Evolutionary conservation across 2,113 vertebrate species (phyloP).

Genomic region (Antidorcas marsupialis): DNA sequence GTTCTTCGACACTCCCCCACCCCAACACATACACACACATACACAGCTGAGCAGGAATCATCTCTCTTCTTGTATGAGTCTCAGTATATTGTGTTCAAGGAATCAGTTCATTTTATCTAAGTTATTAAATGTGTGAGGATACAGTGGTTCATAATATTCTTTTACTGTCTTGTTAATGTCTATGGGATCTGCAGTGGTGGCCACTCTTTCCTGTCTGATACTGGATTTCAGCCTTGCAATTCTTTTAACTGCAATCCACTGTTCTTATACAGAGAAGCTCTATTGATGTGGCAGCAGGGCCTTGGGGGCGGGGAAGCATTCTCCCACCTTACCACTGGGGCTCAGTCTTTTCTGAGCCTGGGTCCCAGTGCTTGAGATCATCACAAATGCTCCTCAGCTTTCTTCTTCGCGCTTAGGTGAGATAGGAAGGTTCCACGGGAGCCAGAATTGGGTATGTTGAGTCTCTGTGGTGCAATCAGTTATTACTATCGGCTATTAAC

Average conservation of each 20-base stretch:
- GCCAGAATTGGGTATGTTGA: not conserved
- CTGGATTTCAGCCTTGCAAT: not conserved
- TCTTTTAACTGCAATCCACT: not conserved
- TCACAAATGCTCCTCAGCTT: not conserved
- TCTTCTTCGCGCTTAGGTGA: fast-evolving
- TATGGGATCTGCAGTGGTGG: not conserved
- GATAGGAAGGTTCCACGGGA: not conserved
- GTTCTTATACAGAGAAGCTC: not conserved
- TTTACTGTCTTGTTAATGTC: not conserved
- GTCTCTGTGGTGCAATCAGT: not conserved
- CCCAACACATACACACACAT: not conserved
- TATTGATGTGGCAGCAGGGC: not conserved
- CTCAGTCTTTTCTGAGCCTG: not conserved
- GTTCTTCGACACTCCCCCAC: fast-evolving
- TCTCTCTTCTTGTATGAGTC: not conserved
- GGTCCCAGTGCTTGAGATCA: not conserved
- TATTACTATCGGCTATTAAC: not conserved
- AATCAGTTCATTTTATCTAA: not conserved
- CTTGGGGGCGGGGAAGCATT: not conserved
- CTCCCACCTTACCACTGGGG: not conserved
- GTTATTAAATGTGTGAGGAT: not conserved
- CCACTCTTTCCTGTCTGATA: not conserved
- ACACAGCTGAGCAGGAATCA: not conserved
- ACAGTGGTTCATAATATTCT: not conserved
- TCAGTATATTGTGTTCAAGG: not conserved